phyloP scores from a whole-genome alignment of 1,140 invertebrate species.

The Phenacoccus solenopsis region DNA sequence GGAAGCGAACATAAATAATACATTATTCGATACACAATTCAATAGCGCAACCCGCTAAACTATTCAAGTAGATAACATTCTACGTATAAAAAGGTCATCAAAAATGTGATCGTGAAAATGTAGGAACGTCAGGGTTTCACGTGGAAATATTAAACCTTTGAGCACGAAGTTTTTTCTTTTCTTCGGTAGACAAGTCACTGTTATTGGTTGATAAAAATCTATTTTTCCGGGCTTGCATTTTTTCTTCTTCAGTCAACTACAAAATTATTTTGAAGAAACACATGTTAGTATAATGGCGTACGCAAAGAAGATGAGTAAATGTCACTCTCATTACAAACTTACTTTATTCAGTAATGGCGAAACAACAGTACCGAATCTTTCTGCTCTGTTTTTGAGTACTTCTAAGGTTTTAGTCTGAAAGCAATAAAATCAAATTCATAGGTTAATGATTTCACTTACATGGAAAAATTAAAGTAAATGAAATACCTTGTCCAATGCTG shows the following conservation, averaged over 20 bases:
- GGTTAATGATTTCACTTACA: no score
- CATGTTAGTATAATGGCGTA: background rate
- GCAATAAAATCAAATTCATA: background rate
- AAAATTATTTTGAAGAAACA: background rate
- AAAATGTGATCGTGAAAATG: background rate
- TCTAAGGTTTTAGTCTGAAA: background rate
- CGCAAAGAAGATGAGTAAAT: background rate
- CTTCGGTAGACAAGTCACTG: background rate
- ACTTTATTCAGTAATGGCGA: background rate
- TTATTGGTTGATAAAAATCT: background rate
- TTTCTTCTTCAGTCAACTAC: background rate
- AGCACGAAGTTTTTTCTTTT: background rate
- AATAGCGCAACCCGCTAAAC: no score
- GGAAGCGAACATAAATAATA: background rate
- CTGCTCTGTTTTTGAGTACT: background rate
- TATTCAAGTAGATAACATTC: background rate
- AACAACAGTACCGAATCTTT: background rate
- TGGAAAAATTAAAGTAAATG: background rate
- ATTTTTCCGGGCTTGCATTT: slow-evolving; percentile 10
- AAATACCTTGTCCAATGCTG: background rate
- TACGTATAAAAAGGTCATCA: background rate
- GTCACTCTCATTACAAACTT: background rate
- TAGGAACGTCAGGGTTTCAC: background rate
- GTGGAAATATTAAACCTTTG: background rate
- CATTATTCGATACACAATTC: no score